These are phyloP conservation scores for Poecilia velifera DNA, from an alignment of 2,797 vertebrate genomes.

Conservation along the genomic window DNA sequence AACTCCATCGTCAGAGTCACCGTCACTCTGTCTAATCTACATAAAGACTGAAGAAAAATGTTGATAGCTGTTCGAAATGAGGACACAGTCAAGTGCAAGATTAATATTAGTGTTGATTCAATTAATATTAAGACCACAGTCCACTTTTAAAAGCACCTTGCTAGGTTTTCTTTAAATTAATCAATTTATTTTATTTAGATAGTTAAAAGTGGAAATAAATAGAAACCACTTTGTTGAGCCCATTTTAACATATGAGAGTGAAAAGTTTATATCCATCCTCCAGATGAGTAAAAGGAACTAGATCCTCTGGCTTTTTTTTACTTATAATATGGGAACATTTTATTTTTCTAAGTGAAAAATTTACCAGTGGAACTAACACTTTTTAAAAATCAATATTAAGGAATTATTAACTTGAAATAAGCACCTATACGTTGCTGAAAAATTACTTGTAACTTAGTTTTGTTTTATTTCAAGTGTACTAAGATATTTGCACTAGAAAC, in stretches of 20 bases:
- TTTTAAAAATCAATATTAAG: too few species aligned
- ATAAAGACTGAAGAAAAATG: not conserved
- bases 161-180: not conserved
- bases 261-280: not conserved
- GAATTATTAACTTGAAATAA: too few species aligned
- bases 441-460: too few species aligned
- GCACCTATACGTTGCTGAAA: too few species aligned
- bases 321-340: too few species aligned
- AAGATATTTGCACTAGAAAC: too few species aligned
- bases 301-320: too few species aligned
- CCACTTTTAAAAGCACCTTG: not conserved
- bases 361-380: too few species aligned
- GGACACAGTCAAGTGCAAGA: not conserved
- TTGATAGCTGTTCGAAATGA: not conserved
- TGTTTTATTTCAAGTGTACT: too few species aligned
- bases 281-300: too few species aligned
- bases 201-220: conserved; percentile 10
- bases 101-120: not conserved
- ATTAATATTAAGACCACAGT: not conserved
- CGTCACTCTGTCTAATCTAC: not conserved
- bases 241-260: not conserved
- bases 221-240: not conserved
- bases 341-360: too few species aligned
- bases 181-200: not conserved
- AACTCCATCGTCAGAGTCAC: conserved; percentile 4